phyloP scores from a whole-genome alignment of 1,140 invertebrate genomes.

The Diploscapter pachys region DNA sequence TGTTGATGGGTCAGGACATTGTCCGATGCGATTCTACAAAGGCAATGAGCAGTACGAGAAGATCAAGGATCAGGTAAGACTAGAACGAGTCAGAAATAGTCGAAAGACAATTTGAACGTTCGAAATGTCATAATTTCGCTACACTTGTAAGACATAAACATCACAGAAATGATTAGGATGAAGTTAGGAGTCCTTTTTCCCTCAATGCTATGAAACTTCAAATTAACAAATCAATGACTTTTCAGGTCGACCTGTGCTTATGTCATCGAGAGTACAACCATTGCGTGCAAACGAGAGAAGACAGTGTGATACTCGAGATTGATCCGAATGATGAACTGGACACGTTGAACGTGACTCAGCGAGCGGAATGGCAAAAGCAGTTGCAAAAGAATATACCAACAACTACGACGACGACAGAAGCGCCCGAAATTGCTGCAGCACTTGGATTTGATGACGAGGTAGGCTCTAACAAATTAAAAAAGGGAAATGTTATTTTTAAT shows the following conservation, averaged over 20 bases:
- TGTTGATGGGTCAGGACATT: conserved; percentile 48
- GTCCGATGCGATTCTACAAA: conserved; percentile 56
- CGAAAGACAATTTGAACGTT: too few relatives aligned
- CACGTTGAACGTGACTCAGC: conserved; percentile 41
- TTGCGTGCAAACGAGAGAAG: conserved; percentile 50
- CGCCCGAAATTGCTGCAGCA: conserved; percentile 50
- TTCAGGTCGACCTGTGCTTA: conserved; percentile 39
- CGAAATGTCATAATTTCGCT: too few relatives aligned
- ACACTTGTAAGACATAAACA: too few relatives aligned
- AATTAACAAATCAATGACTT: too few relatives aligned
- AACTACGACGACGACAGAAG: conserved; percentile 54
- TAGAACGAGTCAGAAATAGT: background rate
- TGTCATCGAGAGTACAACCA: conserved; percentile 57
- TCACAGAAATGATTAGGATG: too few relatives aligned
- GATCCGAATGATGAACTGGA: conserved; percentile 45
- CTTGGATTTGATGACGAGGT: conserved; percentile 51
- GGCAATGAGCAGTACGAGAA: conserved; percentile 25
- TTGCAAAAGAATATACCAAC: conserved; percentile 21
- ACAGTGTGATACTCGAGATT: conserved; percentile 56
- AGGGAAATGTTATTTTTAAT: background rate
- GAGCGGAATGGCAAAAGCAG: conserved; percentile 7
- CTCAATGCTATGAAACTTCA: too few relatives aligned
- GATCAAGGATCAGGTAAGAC: conserved; percentile 16
- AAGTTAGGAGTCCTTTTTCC: too few relatives aligned
- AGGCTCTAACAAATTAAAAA: conserved; percentile 14